A percentile compares a stretch with the other conserved stretches of the same genome.
phyloP scores from a whole-genome alignment of 2,113 vertebrate species.

The Turnix velox region DNA sequence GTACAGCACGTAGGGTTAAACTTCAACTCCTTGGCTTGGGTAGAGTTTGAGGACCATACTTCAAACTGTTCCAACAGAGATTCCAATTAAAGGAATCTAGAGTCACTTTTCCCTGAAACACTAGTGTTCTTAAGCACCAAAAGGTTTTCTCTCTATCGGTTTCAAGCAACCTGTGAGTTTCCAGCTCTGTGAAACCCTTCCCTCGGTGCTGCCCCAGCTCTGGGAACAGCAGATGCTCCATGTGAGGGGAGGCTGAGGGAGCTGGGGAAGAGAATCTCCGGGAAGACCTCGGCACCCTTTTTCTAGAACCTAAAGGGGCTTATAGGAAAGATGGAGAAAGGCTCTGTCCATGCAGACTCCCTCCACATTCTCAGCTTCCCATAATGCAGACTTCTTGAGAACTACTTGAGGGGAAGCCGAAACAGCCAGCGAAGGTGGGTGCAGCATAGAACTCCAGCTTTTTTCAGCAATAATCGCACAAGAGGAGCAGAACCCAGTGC shows the following conservation, averaged over 20 bases:
- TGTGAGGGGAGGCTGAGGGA: background rate
- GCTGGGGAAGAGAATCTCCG: background rate
- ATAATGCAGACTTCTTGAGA: background rate
- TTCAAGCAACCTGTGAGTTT: too few species aligned
- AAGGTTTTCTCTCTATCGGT: background rate
- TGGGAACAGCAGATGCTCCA: background rate
- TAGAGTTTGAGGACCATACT: background rate
- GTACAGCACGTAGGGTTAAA: conserved; percentile 31
- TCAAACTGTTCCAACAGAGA: background rate
- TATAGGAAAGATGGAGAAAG: background rate
- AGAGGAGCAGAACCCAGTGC: background rate
- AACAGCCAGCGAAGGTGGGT: background rate
- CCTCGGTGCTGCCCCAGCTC: background rate
- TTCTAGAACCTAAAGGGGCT: background rate
- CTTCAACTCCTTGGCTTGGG: background rate
- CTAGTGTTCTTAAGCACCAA: background rate
- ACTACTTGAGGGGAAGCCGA: background rate
- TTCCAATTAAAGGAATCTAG: background rate
- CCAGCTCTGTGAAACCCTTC: too few species aligned
- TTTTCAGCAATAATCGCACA: background rate
- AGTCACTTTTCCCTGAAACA: background rate
- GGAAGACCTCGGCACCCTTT: background rate
- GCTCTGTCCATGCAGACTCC: background rate
- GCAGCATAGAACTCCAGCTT: background rate
- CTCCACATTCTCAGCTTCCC: background rate